Base-by-base conservation (phyloP, 2,888 invertebrate genomes). In the Dicroscelio sp. region DNA sequence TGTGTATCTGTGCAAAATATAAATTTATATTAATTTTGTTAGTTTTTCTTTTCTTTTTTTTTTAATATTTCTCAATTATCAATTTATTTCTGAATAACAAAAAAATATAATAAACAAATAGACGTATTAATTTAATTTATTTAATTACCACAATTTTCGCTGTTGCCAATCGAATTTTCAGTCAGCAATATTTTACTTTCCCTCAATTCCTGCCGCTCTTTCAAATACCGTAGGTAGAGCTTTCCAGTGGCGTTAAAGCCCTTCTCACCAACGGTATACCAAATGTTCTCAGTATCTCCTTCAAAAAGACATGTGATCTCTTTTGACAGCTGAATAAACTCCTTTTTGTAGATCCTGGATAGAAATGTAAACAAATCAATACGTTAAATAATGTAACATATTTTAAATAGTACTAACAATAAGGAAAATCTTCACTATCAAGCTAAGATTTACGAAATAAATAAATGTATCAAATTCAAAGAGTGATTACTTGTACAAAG, bases 281-380 rank as follows among this genome's bases (percentile, higher is more conserved):
- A n/a, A n/a, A n/a, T n/a, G n/a, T n/a, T n/a, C n/a, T n/a, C n/a
- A n/a, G n/a, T n/a, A n/a, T 73, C 73, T 8, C 73, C 73, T 48
- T 27, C 12, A 30, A 73, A 73, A 25, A 73, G 14, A 27, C 48
- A 48, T 4, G 30, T 52, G 6, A 60, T 60, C n/a, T 69, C 69
- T 38, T 69, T 35, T 38, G 69, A 23, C n/a, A 69, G 38, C 23
- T 27, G 20, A 25, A 10, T 30, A 30, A 73, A 73, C 3, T 25
- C 30, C 30, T 73, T 25, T 73, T 27, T 48, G 20, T 30, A 73
- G 52, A 73, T 73, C 52, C 73, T 73, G 52, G 14, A 65, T 14
- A 48, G 43, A 38, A 38, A 38, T 38, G 43, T 38, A 38, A 38
- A 38, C 43, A 38, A 38, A 38, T 38, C 43, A 38, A 38, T 38